Percentiles rank a stretch among this genome's conserved stretches.
phyloP scores from a whole-genome alignment of 37 sponge, comb jelly and placozoan species.

The Eunapius fragilis region DNA sequence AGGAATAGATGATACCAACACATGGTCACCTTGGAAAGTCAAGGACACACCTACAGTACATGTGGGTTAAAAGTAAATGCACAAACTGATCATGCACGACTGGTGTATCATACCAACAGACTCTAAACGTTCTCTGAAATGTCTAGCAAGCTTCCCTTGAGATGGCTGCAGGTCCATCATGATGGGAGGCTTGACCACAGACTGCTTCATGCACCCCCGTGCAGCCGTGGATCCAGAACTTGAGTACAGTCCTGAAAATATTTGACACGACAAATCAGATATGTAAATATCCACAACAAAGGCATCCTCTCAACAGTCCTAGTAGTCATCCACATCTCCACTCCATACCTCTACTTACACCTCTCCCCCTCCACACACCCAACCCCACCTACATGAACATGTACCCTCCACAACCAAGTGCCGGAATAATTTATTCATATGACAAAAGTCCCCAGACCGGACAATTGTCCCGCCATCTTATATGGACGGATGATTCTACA shows the following conservation, averaged over 20 bases:
- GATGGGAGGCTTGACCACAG: conserved; percentile 35
- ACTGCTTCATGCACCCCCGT: conserved; percentile 1
- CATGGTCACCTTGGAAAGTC: neutral
- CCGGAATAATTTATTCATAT: too few species aligned
- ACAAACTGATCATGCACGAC: too few species aligned
- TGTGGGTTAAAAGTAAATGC: too few species aligned
- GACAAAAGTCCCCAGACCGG: too few species aligned
- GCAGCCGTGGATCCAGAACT: neutral
- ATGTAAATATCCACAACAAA: neutral
- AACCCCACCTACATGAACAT: too few species aligned
- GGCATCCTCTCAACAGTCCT: too few species aligned
- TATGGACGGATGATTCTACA: too few species aligned
- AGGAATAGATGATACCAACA: conserved; percentile 31
- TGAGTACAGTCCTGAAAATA: conserved; percentile 20
- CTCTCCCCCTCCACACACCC: conserved; percentile 90
- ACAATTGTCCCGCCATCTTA: too few species aligned
- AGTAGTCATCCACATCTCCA: too few species aligned
- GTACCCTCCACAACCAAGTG: too few species aligned
- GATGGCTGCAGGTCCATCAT: conserved; percentile 8
- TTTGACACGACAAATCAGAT: too few species aligned
- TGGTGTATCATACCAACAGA: conserved; percentile 31
- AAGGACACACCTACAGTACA: conserved; percentile 39
- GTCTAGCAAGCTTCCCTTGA: conserved; percentile 22
- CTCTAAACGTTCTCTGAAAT: conserved; percentile 22
- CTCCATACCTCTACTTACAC: conserved; percentile 61